Percentiles rank a stretch among this genome's conserved stretches.
Conservation (phyloP, 1,140 invertebrate species). For the Drosophila ogumai region DNA sequence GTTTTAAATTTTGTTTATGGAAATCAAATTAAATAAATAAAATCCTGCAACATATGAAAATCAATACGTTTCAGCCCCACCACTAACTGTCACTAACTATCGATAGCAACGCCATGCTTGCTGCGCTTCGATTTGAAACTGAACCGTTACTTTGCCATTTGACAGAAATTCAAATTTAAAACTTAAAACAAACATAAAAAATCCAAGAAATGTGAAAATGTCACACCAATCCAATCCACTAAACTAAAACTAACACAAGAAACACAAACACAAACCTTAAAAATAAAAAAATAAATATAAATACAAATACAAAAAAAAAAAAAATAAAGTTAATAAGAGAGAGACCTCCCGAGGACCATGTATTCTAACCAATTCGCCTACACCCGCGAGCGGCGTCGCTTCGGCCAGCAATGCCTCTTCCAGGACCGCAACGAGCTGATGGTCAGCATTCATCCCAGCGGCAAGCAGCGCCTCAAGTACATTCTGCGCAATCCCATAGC, state of each 20-base stretch:
- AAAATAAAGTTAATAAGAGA: neutral
- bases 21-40: neutral
- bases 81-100: neutral
- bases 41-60: neutral
- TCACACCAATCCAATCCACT: neutral
- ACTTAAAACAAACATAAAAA: neutral
- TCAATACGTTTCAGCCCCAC: too few species aligned
- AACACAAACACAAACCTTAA: neutral
- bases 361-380: conserved; percentile 62
- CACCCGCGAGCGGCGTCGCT: conserved; percentile 88
- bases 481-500: conserved; percentile 89
- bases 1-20: neutral
- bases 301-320: neutral
- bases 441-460: conserved; percentile 88
- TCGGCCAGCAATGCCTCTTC: conserved; percentile 90
- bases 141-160: neutral
- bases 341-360: neutral
- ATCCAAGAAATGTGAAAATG: neutral
- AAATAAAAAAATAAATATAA: neutral
- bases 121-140: neutral
- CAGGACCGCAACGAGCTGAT: conserved; percentile 90
- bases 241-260: neutral
- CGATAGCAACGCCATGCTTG: neutral
- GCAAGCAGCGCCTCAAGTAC: conserved; percentile 87
- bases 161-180: neutral